These are phyloP conservation scores for Mesaphorura yosii DNA, from an alignment of 1,140 invertebrate genomes.

Conservation along the genomic window DNA sequence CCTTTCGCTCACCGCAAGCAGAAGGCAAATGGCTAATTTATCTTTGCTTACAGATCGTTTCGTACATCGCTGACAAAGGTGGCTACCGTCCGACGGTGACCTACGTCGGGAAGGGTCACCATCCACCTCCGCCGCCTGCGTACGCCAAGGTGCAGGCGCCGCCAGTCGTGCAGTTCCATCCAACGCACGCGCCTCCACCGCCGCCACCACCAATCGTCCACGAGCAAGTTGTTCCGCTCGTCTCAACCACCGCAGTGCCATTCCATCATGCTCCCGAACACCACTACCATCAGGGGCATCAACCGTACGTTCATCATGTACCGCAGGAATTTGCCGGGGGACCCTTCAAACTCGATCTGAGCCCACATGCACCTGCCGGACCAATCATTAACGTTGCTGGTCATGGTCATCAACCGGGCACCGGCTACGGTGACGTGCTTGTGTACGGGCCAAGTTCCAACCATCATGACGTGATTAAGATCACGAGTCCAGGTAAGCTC, in stretches of 20 bases:
- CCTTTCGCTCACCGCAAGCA: no score
- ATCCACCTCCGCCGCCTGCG: conserved; percentile 29
- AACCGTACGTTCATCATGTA: background rate
- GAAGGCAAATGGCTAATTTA: no score
- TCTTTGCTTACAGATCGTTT: conserved; percentile 27
- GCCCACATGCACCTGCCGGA: background rate
- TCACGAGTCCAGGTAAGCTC: conserved; percentile 9
- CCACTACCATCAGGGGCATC: background rate
- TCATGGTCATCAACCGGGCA: conserved; percentile 2
- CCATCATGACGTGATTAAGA: background rate
- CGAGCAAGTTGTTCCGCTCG: background rate
- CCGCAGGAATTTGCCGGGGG: background rate
- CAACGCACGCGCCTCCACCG: background rate
- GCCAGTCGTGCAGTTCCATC: background rate
- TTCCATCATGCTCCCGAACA: background rate
- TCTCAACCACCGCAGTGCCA: background rate
- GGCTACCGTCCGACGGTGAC: conserved; percentile 28
- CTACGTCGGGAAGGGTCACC: conserved; percentile 28
- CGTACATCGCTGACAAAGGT: conserved; percentile 28
- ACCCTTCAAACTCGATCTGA: background rate
- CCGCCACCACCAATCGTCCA: background rate
- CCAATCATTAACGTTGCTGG: background rate
- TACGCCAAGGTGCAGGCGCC: conserved; percentile 28
- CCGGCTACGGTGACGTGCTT: background rate
- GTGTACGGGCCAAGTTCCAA: background rate